These are phyloP conservation scores for Dyspetes luteomarginatus DNA, from an alignment of 2,888 invertebrate genomes.

Conservation along the genomic window DNA sequence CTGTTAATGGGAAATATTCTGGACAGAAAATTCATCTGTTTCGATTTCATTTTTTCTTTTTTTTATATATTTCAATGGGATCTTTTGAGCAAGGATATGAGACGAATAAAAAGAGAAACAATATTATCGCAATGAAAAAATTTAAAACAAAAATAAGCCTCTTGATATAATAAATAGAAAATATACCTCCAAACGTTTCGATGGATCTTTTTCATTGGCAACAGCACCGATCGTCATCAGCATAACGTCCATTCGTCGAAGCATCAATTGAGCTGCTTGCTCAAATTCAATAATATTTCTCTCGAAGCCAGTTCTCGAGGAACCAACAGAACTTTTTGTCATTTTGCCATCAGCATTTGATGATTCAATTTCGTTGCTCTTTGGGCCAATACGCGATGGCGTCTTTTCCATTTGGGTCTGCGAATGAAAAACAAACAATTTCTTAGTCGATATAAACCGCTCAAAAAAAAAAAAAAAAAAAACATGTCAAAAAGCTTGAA, in stretches of 20 bases:
- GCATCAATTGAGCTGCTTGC: slow-evolving; percentile 84
- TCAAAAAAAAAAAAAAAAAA: background rate
- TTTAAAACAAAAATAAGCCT: too few relatives aligned
- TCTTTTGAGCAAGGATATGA: too few relatives aligned
- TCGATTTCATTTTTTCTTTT: too few relatives aligned
- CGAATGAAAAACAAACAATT: slow-evolving; percentile 11
- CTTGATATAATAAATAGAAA: too few relatives aligned
- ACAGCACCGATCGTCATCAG: slow-evolving; percentile 86
- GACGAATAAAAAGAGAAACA: too few relatives aligned
- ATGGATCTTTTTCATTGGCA: slow-evolving; percentile 86
- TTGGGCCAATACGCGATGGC: slow-evolving; percentile 49
- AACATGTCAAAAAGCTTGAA: background rate
- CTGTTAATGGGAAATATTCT: too few relatives aligned
- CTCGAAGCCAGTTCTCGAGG: slow-evolving; percentile 81
- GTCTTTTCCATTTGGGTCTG: slow-evolving; percentile 60
- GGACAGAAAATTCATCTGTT: too few relatives aligned
- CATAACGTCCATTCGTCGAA: slow-evolving; percentile 86
- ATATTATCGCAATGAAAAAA: too few relatives aligned
- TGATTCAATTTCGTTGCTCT: slow-evolving; percentile 45
- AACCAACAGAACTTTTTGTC: slow-evolving; percentile 71
- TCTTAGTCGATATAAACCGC: background rate
- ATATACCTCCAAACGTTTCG: slow-evolving; percentile 86
- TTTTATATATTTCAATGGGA: too few relatives aligned
- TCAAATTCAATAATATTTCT: slow-evolving; percentile 83
- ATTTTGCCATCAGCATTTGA: slow-evolving; percentile 57